Conservation (phyloP, 2,888 invertebrate species). For the Cetonia aurata region DNA sequence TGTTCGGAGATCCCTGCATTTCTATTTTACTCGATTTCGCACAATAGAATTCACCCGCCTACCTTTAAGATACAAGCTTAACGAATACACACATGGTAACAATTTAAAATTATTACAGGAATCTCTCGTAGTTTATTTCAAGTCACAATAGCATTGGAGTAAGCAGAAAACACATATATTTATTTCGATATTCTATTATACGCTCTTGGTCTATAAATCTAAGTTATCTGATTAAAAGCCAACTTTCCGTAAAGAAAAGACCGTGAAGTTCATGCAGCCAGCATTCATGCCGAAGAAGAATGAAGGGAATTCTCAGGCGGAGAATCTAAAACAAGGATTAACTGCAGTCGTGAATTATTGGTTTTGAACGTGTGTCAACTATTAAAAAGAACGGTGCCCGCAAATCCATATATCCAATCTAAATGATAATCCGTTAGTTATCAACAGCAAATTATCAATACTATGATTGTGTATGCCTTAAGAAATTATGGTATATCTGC, state of each 20-base stretch:
- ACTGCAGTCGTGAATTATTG: constrained; percentile 14
- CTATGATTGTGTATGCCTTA: too few species aligned
- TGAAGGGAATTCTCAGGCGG: background rate
- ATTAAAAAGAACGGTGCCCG: constrained; percentile 8
- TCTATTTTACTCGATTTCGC: too few species aligned
- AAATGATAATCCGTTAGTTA: too few species aligned
- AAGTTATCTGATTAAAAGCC: constrained; percentile 38
- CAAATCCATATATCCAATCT: too few species aligned
- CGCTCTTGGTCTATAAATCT: constrained; percentile 39
- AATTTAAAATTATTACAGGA: constrained; percentile 6
- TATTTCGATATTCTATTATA: constrained; percentile 41
- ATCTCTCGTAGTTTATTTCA: background rate
- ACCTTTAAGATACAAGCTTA: too few species aligned
- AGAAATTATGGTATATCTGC: too few species aligned
- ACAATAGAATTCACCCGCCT: too few species aligned
- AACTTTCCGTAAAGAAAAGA: constrained; percentile 18
- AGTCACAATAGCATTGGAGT: background rate
- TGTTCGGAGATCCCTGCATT: too few species aligned
- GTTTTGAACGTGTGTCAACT: constrained; percentile 2
- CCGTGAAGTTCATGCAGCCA: constrained; percentile 1
- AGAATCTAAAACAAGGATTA: constrained; percentile 11
- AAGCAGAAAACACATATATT: constrained; percentile 24
- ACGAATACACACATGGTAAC: background rate
- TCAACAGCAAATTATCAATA: too few species aligned
- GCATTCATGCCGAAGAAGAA: background rate